phyloP scores from a whole-genome alignment of 2,113 vertebrate genomes.

The Tylochromis polylepis region DNA sequence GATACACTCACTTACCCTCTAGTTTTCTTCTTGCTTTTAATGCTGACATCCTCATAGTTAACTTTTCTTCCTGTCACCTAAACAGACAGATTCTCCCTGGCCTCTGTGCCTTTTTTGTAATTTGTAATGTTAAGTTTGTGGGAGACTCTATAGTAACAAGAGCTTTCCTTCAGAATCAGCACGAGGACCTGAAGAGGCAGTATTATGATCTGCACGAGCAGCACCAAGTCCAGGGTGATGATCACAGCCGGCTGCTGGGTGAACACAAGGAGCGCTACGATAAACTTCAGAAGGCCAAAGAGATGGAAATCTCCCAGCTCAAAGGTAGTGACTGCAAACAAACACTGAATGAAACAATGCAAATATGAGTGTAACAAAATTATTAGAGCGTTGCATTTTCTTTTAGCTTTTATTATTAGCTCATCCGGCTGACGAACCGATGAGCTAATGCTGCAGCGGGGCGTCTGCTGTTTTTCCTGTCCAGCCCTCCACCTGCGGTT shows the following conservation, averaged over 20 bases:
- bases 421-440: neutral
- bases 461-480: too few relatives aligned
- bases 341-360: neutral
- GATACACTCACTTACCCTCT: neutral
- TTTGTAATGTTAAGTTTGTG: neutral
- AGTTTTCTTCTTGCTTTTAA: neutral
- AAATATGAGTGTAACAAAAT: neutral
- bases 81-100: neutral
- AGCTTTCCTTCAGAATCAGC: constrained; percentile 80
- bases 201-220: constrained; percentile 85
- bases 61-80: neutral
- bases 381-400: neutral
- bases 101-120: neutral
- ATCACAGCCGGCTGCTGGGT: constrained; percentile 80
- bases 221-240: constrained; percentile 83
- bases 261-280: constrained; percentile 84
- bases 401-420: neutral
- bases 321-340: constrained; percentile 77
- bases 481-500: too few relatives aligned
- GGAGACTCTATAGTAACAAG: neutral
- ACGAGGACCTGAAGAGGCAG: constrained; percentile 92
- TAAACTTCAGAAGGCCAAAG: constrained; percentile 85
- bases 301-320: constrained; percentile 83
- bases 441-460: neutral
- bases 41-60: neutral